These are phyloP conservation scores for Platalea minor DNA, from an alignment of 2,797 vertebrate genomes.

Conservation along the genomic window DNA sequence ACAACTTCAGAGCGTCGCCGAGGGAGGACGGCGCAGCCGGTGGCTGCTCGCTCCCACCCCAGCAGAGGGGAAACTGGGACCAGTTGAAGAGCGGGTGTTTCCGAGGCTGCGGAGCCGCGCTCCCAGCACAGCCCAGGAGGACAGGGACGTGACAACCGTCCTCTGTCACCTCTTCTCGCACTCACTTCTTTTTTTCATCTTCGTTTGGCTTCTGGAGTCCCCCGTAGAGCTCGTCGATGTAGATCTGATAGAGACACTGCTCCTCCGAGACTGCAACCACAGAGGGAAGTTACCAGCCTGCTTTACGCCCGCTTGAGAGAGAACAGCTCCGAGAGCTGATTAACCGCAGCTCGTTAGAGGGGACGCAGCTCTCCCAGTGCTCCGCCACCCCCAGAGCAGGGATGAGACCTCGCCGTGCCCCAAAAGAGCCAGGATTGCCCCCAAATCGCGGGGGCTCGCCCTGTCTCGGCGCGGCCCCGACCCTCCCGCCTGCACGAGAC, in stretches of 20 bases:
- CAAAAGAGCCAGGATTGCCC: fast-evolving
- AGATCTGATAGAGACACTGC: slow-evolving; percentile 98
- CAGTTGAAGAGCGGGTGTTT: too few relatives aligned
- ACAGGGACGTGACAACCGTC: too few relatives aligned
- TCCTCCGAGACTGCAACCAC: slow-evolving; percentile 89
- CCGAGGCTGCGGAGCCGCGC: fast-evolving
- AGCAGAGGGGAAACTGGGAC: neutral
- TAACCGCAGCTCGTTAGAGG: neutral
- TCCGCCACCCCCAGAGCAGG: neutral
- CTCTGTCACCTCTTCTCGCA: neutral
- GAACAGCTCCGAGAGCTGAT: neutral
- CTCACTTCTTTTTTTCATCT: slow-evolving; percentile 97
- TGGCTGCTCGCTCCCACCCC: too few relatives aligned
- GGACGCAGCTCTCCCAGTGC: neutral
- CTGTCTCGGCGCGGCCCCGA: neutral
- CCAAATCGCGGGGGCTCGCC: fast-evolving
- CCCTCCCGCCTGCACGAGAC: neutral
- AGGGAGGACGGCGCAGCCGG: neutral
- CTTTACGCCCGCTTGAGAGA: neutral
- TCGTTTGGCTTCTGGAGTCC: slow-evolving; percentile 93
- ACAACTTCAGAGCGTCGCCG: neutral
- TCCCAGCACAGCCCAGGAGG: neutral
- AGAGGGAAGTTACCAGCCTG: neutral
- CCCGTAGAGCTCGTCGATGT: slow-evolving; percentile 94
- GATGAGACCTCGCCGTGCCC: neutral